Conservation (phyloP, 2,113 vertebrate species). For the Hydropotes inermis region DNA sequence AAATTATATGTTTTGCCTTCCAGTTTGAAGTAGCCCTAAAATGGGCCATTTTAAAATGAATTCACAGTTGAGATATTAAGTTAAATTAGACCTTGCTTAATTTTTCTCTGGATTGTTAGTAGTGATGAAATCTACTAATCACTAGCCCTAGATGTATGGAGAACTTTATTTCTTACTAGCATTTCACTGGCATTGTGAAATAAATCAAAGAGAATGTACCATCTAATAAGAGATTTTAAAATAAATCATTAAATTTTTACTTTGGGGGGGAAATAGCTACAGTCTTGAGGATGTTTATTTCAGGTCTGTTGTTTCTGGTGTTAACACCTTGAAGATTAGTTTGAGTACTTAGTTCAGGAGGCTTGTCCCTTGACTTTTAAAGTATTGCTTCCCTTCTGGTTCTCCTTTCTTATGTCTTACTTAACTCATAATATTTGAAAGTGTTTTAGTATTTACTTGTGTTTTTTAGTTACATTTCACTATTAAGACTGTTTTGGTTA, state of each 20-base stretch:
- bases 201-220: background rate
- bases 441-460: background rate
- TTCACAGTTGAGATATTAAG: background rate
- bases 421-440: background rate
- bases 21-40: constrained; percentile 14
- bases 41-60: background rate
- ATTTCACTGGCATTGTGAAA: constrained; percentile 8
- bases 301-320: background rate
- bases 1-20: background rate
- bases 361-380: background rate
- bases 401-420: background rate
- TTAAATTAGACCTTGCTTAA: background rate
- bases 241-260: background rate
- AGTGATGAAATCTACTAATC: background rate
- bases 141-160: background rate
- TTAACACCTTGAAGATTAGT: background rate
- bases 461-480: background rate
- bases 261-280: background rate
- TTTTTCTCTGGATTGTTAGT: background rate
- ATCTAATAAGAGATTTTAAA: background rate
- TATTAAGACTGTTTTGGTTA: background rate
- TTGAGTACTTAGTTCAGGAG: background rate
- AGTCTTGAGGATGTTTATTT: background rate
- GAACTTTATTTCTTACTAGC: constrained; percentile 10
- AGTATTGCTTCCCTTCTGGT: background rate